A percentile compares a stretch with the other conserved stretches of the same genome.
Evolutionary conservation across 2,888 invertebrate genomes (phyloP).

Genomic region (Ectemnius cavifrons): DNA sequence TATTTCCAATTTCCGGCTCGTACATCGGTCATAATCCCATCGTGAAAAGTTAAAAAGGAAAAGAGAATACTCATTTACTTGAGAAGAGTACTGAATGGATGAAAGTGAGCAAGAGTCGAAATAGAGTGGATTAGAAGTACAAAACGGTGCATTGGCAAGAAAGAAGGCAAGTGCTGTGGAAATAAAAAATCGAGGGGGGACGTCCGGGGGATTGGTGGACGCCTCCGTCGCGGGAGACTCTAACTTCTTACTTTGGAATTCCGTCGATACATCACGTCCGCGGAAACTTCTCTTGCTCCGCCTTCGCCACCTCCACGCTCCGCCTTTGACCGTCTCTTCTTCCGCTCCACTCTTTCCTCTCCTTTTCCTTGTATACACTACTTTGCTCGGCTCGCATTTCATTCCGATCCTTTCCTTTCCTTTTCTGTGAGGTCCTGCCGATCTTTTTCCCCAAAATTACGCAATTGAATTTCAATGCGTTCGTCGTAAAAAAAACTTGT

Average conservation of each 20-base stretch:
- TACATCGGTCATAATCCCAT: too few species aligned
- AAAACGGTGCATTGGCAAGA: not conserved
- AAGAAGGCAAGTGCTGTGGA: not conserved
- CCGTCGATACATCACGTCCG: slow-evolving; percentile 75
- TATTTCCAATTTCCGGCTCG: too few species aligned
- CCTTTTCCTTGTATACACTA: slow-evolving; percentile 9
- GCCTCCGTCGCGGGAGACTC: slow-evolving; percentile 33
- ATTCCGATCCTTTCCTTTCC: not conserved
- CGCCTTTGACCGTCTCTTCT: slow-evolving; percentile 63
- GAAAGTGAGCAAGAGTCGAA: too few species aligned
- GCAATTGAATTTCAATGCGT: too few species aligned
- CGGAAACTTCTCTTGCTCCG: slow-evolving; percentile 70
- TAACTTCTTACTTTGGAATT: slow-evolving; percentile 71
- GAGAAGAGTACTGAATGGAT: too few species aligned
- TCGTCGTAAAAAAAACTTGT: too few species aligned
- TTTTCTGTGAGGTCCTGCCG: not conserved
- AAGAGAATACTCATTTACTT: too few species aligned
- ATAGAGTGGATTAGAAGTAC: too few species aligned
- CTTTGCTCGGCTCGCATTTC: slow-evolving; percentile 17
- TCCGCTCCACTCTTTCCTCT: slow-evolving; percentile 19
- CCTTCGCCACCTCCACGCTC: slow-evolving; percentile 71
- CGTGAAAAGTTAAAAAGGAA: too few species aligned
- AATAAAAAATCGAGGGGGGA: slow-evolving; percentile 56
- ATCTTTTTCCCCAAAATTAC: not conserved
- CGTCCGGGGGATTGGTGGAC: slow-evolving; percentile 23